Evolutionary conservation across 2,113 vertebrate species (phyloP).

Genomic region (Myiozetetes cayanensis): DNA sequence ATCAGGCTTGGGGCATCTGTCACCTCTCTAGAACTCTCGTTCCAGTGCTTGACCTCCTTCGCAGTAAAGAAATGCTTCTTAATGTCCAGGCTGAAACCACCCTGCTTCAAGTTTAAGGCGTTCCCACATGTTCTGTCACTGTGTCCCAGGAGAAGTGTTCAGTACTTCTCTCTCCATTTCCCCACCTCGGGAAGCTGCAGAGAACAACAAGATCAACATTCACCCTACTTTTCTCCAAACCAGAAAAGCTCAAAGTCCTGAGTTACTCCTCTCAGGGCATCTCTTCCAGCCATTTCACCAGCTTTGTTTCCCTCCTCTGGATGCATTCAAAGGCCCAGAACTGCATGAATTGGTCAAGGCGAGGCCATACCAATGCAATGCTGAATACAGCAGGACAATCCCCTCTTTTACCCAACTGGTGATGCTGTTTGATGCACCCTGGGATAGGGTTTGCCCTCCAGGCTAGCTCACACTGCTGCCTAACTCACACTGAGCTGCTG

Average conservation of each 20-base stretch:
- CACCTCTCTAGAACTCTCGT: not conserved
- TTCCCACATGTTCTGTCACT: fast-evolving
- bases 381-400: not conserved
- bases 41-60: not conserved
- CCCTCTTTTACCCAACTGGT: not conserved
- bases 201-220: fast-evolving
- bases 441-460: not conserved
- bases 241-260: too few relatives aligned
- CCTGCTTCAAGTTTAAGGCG: not conserved
- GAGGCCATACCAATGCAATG: not conserved
- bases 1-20: not conserved
- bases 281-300: not conserved
- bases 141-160: not conserved
- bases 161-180: not conserved
- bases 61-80: not conserved
- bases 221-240: too few relatives aligned
- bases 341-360: not conserved
- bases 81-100: not conserved
- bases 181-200: not conserved
- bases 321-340: not conserved
- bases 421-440: not conserved
- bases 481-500: not conserved
- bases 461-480: not conserved
- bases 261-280: not conserved
- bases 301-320: not conserved